phyloP scores from a whole-genome alignment of 2,888 invertebrate genomes.

The Syritta pipiens region DNA sequence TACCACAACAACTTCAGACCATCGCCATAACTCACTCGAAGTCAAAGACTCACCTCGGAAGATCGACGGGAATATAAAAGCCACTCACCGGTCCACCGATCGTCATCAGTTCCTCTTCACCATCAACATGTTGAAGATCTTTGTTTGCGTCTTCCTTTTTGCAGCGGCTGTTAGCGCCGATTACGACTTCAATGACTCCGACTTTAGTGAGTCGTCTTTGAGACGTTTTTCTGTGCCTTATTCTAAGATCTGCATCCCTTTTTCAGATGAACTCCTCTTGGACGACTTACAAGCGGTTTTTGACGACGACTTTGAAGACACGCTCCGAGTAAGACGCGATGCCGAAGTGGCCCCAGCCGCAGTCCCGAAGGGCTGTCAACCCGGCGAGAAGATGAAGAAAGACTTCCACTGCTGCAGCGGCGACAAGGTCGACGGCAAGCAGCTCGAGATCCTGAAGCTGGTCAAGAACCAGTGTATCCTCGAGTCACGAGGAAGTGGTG shows the following conservation, averaged over 20 bases:
- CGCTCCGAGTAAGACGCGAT: slow-evolving; percentile 61
- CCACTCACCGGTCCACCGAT: background rate
- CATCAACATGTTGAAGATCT: slow-evolving; percentile 68
- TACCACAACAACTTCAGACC: slow-evolving; percentile 24
- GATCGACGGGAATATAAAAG: background rate
- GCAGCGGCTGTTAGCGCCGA: slow-evolving; percentile 54
- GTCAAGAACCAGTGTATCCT: slow-evolving; percentile 68
- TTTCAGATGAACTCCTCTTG: slow-evolving; percentile 71
- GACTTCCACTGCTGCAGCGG: slow-evolving; percentile 70
- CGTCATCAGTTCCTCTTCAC: slow-evolving; percentile 48
- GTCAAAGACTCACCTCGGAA: background rate
- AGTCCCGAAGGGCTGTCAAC: slow-evolving; percentile 52
- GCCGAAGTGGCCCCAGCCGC: slow-evolving; percentile 29
- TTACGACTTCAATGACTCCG: slow-evolving; percentile 72
- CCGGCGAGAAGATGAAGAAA: slow-evolving; percentile 48
- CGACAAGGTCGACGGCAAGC: slow-evolving; percentile 64
- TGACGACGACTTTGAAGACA: slow-evolving; percentile 51
- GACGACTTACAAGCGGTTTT: slow-evolving; percentile 66
- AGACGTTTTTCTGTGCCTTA: no score
- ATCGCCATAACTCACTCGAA: slow-evolving; percentile 1
- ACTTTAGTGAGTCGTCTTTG: slow-evolving; percentile 71
- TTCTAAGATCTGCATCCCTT: background rate
- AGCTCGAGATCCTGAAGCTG: slow-evolving; percentile 56
- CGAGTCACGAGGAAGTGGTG: slow-evolving; percentile 68
- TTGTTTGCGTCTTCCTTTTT: slow-evolving; percentile 53